Evolutionary conservation across 2,113 vertebrate species (phyloP), one percentile per base, ranked within the genome.

Genomic region (Anhinga anhinga): DNA sequence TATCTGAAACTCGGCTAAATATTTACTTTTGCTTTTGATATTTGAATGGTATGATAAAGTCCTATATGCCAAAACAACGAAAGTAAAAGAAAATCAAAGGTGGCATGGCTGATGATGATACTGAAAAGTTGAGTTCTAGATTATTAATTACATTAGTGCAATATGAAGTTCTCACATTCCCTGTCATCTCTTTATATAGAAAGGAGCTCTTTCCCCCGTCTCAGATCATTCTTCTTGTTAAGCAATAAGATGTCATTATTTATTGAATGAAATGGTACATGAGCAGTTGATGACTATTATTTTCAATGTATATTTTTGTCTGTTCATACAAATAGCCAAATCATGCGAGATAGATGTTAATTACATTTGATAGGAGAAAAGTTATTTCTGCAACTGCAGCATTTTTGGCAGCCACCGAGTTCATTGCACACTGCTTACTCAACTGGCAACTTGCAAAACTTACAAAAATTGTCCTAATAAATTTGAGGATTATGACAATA

Each of bases 381-480:
- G 63, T 72, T 47, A 83, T 89, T 97, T 97, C 93, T 96, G 95
- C 95, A 97, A 89, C 85, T 82, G 93, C 49, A 94, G 92, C 78
- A 85, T 38, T 96, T 97, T 87, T 95, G 59, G 76, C 82, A 96
- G 94, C 58, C 87, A 84, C 76, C 80, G 74, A 95, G 50, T 86
- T 93, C 62, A 96, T 52, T 14, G 15, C 16, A 74, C 34, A 69
- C 63, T 83, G 80, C 81, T 94, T 95, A 86, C 90, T 97, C 94
- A 96, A 90, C 71, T 85, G 76, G 73, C 29, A 97, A 86, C 82
- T 92, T 96, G 81, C 81, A 96, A 94, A 97, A 97, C 22, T 90
- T 95, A 91, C 66, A 95, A 93, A 94, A 83, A 56, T 55, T 89
- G 42, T 56, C 42, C 52, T 69, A 92, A 95, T 92, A 90, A 97